These are phyloP conservation scores for Pyrocephalus nanus DNA, from an alignment of 2,797 vertebrate species.

Conservation along the genomic window DNA sequence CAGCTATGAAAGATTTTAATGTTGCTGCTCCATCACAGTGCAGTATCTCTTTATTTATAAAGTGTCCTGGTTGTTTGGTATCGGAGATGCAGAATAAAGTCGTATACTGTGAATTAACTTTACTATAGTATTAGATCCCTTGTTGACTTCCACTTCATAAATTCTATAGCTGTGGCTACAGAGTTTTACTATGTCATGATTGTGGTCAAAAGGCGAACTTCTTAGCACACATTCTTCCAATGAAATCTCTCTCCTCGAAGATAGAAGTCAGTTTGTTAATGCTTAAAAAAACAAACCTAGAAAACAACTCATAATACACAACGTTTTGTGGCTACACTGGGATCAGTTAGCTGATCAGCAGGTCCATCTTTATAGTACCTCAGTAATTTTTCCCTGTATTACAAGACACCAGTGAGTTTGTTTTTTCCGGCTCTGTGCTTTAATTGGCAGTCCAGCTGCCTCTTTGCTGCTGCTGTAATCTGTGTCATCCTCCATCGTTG, in stretches of 20 bases:
- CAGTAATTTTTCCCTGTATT: neutral
- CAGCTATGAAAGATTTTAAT: neutral
- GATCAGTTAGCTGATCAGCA: neutral
- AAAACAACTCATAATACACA: neutral
- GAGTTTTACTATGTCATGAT: neutral
- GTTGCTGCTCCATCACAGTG: neutral
- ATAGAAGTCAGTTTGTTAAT: neutral
- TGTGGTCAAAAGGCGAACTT: neutral
- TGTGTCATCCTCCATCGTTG: neutral
- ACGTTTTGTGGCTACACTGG: neutral
- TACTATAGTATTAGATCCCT: neutral
- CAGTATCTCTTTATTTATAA: neutral
- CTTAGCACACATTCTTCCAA: neutral
- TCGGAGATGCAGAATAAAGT: neutral
- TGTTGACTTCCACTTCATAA: neutral
- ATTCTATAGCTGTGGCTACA: neutral
- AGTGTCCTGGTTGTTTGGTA: neutral
- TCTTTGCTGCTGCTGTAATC: neutral
- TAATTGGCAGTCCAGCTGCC: neutral
- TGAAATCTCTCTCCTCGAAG: neutral
- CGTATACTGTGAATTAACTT: neutral
- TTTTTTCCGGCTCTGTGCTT: neutral
- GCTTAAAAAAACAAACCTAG: neutral
- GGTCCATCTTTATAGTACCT: neutral
- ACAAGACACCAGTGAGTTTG: neutral